Percentiles rank a stretch among this genome's conserved stretches.
Evolutionary conservation across 2,113 vertebrate species (phyloP).

Genomic region (Rhinolophus ferrumequinum): DNA sequence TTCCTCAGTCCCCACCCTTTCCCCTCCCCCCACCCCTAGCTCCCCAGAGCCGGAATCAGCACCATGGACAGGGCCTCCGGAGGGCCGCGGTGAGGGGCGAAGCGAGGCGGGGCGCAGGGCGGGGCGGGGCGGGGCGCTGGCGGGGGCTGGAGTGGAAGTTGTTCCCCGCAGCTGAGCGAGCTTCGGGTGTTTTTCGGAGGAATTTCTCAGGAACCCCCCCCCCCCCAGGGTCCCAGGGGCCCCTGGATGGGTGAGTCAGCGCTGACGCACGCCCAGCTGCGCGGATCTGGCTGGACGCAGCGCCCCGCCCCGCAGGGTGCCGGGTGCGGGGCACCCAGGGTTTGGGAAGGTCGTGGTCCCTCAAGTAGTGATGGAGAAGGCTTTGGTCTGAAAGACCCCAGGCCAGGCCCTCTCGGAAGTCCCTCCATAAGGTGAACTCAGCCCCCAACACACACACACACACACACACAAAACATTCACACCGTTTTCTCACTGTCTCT

Average conservation of each 20-base stretch:
- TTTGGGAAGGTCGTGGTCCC: background rate
- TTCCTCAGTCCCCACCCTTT: background rate
- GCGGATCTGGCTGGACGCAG: conserved; percentile 61
- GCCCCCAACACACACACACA: background rate
- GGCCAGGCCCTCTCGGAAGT: background rate
- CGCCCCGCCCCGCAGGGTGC: background rate
- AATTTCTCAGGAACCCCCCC: conserved; percentile 69
- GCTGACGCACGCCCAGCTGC: conserved; percentile 80
- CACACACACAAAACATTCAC: background rate
- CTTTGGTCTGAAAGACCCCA: background rate
- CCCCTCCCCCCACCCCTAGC: background rate
- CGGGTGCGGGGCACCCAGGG: background rate
- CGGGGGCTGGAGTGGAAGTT: background rate
- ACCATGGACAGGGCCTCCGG: conserved; percentile 77
- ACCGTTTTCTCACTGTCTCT: background rate
- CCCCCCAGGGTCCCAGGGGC: conserved; percentile 60
- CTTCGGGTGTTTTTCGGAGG: conserved; percentile 63
- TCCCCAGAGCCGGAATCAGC: conserved; percentile 70
- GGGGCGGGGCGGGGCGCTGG: background rate
- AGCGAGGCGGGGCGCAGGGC: conserved; percentile 33
- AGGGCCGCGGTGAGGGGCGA: conserved; percentile 67
- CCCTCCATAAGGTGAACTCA: background rate
- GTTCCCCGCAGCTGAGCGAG: background rate
- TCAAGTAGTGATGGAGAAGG: background rate
- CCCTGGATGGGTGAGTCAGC: conserved; percentile 69